Percentiles rank a stretch among this genome's conserved stretches.
phyloP scores from a whole-genome alignment of 2,888 invertebrate species.

The Doris montereyensis region DNA sequence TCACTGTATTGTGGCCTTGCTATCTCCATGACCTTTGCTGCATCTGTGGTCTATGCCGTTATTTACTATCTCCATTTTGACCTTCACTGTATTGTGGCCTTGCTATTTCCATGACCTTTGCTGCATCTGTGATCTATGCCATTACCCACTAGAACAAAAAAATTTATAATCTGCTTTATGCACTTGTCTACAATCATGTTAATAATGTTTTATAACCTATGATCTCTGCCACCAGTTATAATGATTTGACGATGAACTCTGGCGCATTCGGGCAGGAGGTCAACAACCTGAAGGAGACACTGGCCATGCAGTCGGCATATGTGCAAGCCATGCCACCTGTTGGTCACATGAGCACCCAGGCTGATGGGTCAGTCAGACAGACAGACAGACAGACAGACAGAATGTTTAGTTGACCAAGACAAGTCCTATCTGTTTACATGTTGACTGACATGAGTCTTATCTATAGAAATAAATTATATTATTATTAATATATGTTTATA shows the following conservation, averaged over 20 bases:
- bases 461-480: too few relatives aligned
- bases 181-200: too few relatives aligned
- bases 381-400: too few relatives aligned
- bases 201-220: too few relatives aligned
- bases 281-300: conserved; percentile 62
- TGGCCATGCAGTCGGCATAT: conserved; percentile 66
- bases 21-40: too few relatives aligned
- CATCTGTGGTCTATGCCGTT: not conserved
- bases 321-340: conserved; percentile 58
- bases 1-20: too few relatives aligned
- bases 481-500: too few relatives aligned
- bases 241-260: conserved; percentile 63
- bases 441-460: too few relatives aligned
- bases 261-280: conserved; percentile 63
- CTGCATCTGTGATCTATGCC: not conserved
- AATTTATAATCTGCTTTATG: not conserved
- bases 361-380: conserved; percentile 27
- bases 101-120: not conserved
- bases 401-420: too few relatives aligned
- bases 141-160: not conserved
- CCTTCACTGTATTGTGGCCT: not conserved
- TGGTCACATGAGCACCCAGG: conserved; percentile 38
- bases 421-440: too few relatives aligned
- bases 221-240: too few relatives aligned
- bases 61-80: not conserved